phyloP scores from a whole-genome alignment of 2,888 invertebrate genomes.

The Abscondita cerata region DNA sequence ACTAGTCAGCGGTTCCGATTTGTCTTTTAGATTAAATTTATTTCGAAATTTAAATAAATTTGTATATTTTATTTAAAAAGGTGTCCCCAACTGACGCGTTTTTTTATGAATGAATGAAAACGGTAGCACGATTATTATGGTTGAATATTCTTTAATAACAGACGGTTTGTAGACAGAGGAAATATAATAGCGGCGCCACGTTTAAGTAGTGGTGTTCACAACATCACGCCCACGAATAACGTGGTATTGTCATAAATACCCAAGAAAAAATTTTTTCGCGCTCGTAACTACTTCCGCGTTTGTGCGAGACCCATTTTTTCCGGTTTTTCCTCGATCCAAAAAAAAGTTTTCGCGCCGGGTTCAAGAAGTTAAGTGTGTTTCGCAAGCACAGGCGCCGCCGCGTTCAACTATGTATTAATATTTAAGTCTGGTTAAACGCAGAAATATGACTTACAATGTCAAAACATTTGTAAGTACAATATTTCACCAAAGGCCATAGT shows the following conservation, averaged over 20 bases:
- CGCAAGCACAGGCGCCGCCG: slow-evolving; percentile 40
- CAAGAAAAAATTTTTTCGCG: slow-evolving; percentile 5
- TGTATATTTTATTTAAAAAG: not conserved
- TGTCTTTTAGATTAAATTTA: slow-evolving; percentile 17
- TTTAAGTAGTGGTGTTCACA: slow-evolving; percentile 41
- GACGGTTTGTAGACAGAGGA: slow-evolving; percentile 42
- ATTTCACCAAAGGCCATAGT: slow-evolving; percentile 27
- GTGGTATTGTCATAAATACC: slow-evolving; percentile 27
- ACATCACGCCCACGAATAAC: slow-evolving; percentile 40
- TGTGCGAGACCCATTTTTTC: not conserved
- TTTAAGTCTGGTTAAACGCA: slow-evolving; percentile 17
- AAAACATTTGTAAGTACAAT: slow-evolving; percentile 13
- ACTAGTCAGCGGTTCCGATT: slow-evolving; percentile 4
- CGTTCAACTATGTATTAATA: slow-evolving; percentile 28
- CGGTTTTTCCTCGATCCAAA: not conserved
- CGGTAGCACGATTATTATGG: slow-evolving; percentile 21
- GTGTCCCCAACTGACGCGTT: not conserved
- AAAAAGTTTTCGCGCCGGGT: slow-evolving; percentile 36
- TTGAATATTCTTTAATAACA: slow-evolving; percentile 40
- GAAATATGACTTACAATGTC: slow-evolving; percentile 6
- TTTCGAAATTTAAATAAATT: too few relatives aligned
- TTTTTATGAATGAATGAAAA: slow-evolving; percentile 22
- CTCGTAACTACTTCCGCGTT: slow-evolving; percentile 6
- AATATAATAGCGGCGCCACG: slow-evolving; percentile 43
- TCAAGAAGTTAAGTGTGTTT: slow-evolving; percentile 41